These are phyloP conservation scores for Pyrrhia umbra DNA, from an alignment of 2,888 invertebrate genomes.

Conservation along the genomic window DNA sequence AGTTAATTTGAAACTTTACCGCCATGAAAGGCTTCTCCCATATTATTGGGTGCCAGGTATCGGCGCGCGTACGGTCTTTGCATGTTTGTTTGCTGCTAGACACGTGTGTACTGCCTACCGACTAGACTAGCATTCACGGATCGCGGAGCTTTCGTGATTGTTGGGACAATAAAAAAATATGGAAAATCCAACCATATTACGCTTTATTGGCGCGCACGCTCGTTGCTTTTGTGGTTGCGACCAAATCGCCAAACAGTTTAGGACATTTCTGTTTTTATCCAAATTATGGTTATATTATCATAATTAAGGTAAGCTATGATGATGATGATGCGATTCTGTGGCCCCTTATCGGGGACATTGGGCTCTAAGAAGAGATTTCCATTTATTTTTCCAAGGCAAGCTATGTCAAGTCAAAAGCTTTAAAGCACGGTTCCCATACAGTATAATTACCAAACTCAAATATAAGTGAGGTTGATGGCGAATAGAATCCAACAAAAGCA, in stretches of 20 bases:
- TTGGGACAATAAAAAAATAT: constrained; percentile 85
- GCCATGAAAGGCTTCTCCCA: constrained; percentile 80
- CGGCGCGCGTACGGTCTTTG: constrained; percentile 83
- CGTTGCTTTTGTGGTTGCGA: constrained; percentile 24
- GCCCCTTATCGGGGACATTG: too few relatives aligned
- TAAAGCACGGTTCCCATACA: too few relatives aligned
- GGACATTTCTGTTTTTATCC: constrained; percentile 33
- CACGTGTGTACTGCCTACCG: constrained; percentile 44
- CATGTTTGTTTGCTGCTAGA: constrained; percentile 71
- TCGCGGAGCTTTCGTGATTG: constrained; percentile 77
- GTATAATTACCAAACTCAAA: too few relatives aligned
- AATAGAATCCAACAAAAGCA: too few relatives aligned
- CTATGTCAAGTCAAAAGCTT: too few relatives aligned
- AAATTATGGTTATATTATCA: too few relatives aligned
- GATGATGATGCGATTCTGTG: too few relatives aligned
- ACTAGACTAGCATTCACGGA: constrained; percentile 58
- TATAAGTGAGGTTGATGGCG: too few relatives aligned
- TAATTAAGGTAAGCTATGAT: too few relatives aligned
- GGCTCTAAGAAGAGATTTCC: too few relatives aligned
- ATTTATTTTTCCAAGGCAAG: too few relatives aligned
- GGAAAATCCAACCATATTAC: constrained; percentile 81
- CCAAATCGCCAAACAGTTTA: constrained; percentile 2
- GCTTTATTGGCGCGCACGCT: constrained; percentile 83
- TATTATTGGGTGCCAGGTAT: constrained; percentile 80
- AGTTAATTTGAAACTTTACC: constrained; percentile 71